Percentiles rank a stretch among this genome's conserved stretches.
Evolutionary conservation across 2,888 invertebrate species (phyloP).

Genomic region (Sipha maydis): DNA sequence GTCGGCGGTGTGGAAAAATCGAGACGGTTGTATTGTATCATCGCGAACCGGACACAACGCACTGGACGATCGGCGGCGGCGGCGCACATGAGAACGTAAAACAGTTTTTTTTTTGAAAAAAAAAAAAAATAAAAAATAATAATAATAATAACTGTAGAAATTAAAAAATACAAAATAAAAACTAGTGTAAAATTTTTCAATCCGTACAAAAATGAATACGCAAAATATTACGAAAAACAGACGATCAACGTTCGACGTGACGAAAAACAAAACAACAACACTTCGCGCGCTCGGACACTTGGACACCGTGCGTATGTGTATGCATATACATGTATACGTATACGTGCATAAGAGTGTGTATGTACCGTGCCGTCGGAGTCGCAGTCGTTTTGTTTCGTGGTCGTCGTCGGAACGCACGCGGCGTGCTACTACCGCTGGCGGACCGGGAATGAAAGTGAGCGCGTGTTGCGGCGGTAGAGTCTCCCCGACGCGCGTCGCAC

Average conservation of each 20-base stretch:
- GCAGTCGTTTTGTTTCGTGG: background rate
- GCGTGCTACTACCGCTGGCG: constrained; percentile 61
- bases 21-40: constrained; percentile 3
- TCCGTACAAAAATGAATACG: no score
- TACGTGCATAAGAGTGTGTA: no score
- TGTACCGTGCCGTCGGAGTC: no score
- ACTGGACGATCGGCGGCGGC: background rate
- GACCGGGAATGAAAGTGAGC: constrained; percentile 62
- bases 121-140: constrained; percentile 3
- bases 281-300: no score
- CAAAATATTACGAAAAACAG: no score
- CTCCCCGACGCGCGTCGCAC: constrained; percentile 42
- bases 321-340: no score
- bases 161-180: no score
- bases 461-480: constrained; percentile 58
- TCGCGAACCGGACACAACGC: constrained; percentile 37
- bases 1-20: background rate
- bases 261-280: background rate
- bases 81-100: background rate
- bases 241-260: background rate
- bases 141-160: no score
- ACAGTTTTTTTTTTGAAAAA: background rate
- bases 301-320: no score
- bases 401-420: constrained; percentile 59
- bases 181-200: no score